These are phyloP conservation scores for Caerostris darwini DNA, from an alignment of 1,140 invertebrate genomes.

Conservation along the genomic window DNA sequence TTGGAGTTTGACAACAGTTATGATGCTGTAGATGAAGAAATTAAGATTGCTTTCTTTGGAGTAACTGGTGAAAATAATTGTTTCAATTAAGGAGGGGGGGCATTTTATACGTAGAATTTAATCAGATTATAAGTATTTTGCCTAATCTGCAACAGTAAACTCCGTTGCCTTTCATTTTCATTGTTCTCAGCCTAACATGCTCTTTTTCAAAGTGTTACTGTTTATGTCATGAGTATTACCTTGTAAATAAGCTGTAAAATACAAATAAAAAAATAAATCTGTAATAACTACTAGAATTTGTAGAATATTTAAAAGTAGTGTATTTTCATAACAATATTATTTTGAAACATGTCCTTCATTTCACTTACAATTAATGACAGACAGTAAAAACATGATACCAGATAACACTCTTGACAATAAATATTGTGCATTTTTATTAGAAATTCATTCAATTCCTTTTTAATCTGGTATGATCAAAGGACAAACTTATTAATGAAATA, in stretches of 20 bases:
- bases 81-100: too few relatives aligned
- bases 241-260: background rate
- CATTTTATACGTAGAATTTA: too few relatives aligned
- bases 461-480: conserved; percentile 13
- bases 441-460: background rate
- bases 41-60: too few relatives aligned
- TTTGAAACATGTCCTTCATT: conserved; percentile 6
- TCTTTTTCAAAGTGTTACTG: background rate
- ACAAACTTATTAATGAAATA: conserved; percentile 7
- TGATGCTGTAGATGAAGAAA: too few relatives aligned
- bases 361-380: background rate
- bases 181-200: too few relatives aligned
- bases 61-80: too few relatives aligned
- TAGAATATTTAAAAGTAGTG: background rate
- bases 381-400: background rate
- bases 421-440: conserved; percentile 32
- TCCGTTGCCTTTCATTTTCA: too few relatives aligned
- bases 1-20: too few relatives aligned
- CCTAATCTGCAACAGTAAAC: too few relatives aligned
- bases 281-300: background rate
- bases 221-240: background rate
- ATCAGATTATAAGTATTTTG: too few relatives aligned
- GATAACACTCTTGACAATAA: conserved; percentile 8
- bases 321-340: conserved; percentile 36
- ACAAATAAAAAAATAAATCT: conserved; percentile 14